Evolutionary conservation across 2,888 invertebrate species (phyloP), one percentile per base, ranked within the genome.

Genomic region (Odontocolon sp.): DNA sequence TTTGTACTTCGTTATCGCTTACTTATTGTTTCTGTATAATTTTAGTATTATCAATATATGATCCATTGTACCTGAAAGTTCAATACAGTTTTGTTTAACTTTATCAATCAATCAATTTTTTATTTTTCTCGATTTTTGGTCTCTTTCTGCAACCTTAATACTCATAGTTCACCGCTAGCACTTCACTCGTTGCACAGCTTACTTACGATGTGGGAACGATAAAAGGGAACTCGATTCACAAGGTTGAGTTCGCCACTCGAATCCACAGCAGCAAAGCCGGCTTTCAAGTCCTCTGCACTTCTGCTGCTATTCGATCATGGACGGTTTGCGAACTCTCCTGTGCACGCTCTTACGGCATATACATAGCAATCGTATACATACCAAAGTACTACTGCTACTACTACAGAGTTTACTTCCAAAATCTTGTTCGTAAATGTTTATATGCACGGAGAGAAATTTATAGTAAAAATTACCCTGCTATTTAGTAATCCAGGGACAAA

Each of bases 101-200:
- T 38, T 40, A 23, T 67, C 54, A n/a, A 67, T 31, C 31, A 11
- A 40, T 38, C 66, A 42, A 16, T 54, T 54, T 54, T 54, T n/a
- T 54, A 14, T 18, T 2, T 2, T 9, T 26, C 14, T 54, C 28
- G 8, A 14, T 3, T 31, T n/a, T 0, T 1, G 9, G 16, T 54
- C 3, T 9, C 16, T 18, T 54, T 3, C 31, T 6, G 33, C n/a
- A 1, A 2, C 8, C 8, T 18, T 42, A 11, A 11, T 18, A 5
- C 14, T 8, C 47, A 23, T 26, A 26, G n/a, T 54, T 18, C 16
- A 31, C 54, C 8, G 9, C 8, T 8, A 33, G 3, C 31, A 31
- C 8, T 16, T 11, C 23, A 21, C n/a, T 21, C 21, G n/a, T 6
- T 14, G 2, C n/a, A 3, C 9, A n/a, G 45, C 23, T 21, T 45